These are phyloP conservation scores for Myxocyprinus asiaticus DNA, from an alignment of 2,113 vertebrate species.

Conservation along the genomic window DNA sequence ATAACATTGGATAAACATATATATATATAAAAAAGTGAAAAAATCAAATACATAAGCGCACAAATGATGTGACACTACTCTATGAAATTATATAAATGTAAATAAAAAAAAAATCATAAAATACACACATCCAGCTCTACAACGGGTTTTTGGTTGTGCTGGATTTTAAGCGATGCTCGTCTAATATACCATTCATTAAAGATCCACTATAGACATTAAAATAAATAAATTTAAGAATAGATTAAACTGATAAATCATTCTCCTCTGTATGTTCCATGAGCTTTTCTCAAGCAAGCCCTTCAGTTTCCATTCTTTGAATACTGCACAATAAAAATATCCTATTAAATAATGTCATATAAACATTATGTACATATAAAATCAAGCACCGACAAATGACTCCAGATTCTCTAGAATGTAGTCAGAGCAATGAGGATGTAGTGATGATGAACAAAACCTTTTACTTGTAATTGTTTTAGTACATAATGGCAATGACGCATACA, in stretches of 20 bases:
- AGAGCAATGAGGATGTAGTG: slow-evolving; percentile 52
- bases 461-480: too few relatives aligned
- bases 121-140: too few relatives aligned
- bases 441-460: background rate
- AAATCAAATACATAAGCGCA: slow-evolving; percentile 20
- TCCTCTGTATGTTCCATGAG: slow-evolving; percentile 34
- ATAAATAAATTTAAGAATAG: background rate
- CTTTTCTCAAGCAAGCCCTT: slow-evolving; percentile 45
- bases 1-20: slow-evolving; percentile 10
- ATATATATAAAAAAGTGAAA: slow-evolving; percentile 50
- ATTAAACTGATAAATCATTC: slow-evolving; percentile 11
- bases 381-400: slow-evolving; percentile 51
- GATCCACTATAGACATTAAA: background rate
- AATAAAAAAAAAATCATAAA: too few relatives aligned
- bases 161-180: too few relatives aligned
- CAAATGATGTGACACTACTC: too few relatives aligned
- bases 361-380: slow-evolving; percentile 71
- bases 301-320: slow-evolving; percentile 37
- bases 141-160: too few relatives aligned
- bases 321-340: slow-evolving; percentile 55
- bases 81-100: too few relatives aligned
- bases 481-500: background rate
- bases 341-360: slow-evolving; percentile 66
- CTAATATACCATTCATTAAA: too few relatives aligned
- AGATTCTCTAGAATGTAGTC: slow-evolving; percentile 61